These are phyloP conservation scores for Aegotheles bennettii DNA, from an alignment of 2,113 vertebrate species.

Conservation along the genomic window DNA sequence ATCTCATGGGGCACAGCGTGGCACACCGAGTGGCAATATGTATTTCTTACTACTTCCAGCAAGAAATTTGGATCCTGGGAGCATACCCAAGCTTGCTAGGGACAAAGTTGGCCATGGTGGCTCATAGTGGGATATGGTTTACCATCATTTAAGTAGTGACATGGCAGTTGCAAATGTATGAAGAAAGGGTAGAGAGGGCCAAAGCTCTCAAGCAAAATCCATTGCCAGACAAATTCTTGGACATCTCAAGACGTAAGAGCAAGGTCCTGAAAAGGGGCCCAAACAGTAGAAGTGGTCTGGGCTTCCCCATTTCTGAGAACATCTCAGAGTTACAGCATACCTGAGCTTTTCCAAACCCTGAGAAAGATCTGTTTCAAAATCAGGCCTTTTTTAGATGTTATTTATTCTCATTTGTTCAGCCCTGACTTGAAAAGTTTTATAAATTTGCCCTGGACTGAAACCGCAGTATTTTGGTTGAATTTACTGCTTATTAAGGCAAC, in stretches of 20 bases:
- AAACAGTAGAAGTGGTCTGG: background rate
- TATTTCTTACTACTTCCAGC: background rate
- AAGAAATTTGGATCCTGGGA: background rate
- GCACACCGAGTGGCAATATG: background rate
- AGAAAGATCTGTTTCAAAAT: background rate
- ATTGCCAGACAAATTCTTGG: background rate
- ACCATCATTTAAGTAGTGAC: background rate
- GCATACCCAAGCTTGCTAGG: background rate
- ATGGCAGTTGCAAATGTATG: background rate
- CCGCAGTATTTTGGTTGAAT: background rate
- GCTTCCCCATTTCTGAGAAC: background rate
- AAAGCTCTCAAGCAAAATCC: background rate
- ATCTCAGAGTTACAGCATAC: background rate
- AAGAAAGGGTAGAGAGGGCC: background rate
- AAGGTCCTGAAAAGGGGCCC: background rate
- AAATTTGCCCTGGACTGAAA: background rate
- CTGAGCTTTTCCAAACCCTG: background rate
- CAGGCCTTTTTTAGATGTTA: background rate
- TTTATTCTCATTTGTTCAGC: background rate
- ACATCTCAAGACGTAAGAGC: background rate
- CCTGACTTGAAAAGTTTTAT: background rate
- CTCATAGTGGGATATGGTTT: background rate
- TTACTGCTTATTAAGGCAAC: slow-evolving; percentile 15
- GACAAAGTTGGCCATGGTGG: background rate
- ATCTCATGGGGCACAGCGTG: background rate